Evolutionary conservation across 2,888 invertebrate genomes (phyloP), one percentile per base, ranked within the genome.

Genomic region (Drosophila mimetica): DNA sequence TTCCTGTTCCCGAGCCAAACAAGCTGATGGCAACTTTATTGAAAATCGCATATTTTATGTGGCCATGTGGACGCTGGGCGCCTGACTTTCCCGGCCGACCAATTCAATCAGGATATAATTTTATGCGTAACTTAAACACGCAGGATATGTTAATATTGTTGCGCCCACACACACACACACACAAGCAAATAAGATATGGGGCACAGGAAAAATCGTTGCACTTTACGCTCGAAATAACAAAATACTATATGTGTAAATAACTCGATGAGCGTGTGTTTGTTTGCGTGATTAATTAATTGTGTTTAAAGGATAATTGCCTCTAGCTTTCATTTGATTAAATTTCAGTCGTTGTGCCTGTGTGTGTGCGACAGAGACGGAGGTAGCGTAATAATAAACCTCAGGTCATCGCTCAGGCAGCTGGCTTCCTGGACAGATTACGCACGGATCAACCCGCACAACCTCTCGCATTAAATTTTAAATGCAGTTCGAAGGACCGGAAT

Each of bases 291-390:
- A 89, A 86, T 86, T 86, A 87, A 89, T 85, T 85, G 79, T 79
- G 82, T 89, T 89, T 89, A 86, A 84, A 87, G 89, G 74, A 79
- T 87, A 86, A 89, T 79, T 79, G 86, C 88, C 89, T 79, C 80
- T 86, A 86, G 85, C 88, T 79, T 89, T 85, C 76, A 81, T 87
- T 85, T 87, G 89, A 85, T 88, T 85, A 85, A 88, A 88, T 88
- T 86, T 81, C 69, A 59, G 46, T 57, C 61, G 18, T 20, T 18
- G n/a, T n/a, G 39, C 2, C 7, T 5, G 8, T 42, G 14, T 25
- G n/a, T 34, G 53, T 54, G 46, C 16, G 53, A 30, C 37, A n/a
- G 71, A 14, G n/a, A 30, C 41, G 37, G 44, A 41, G 44, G 36
- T 28, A 30, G 63, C 46, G 51, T 63, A 71, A 71, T 80, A 84